These are phyloP conservation scores for Pissodes strobi DNA, from an alignment of 1,140 invertebrate species.

Conservation along the genomic window DNA sequence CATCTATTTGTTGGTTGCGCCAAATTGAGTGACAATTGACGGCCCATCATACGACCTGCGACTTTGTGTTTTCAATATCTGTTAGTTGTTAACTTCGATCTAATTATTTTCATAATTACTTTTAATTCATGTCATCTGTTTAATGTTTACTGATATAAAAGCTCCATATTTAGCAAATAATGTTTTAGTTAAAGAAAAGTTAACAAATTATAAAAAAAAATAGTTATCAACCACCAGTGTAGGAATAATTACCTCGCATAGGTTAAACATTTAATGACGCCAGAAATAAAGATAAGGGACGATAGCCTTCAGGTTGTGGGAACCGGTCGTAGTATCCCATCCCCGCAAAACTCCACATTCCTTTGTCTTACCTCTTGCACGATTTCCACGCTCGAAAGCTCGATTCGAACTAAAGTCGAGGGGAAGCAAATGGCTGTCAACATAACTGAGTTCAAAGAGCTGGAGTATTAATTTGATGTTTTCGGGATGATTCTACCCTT, in stretches of 20 bases:
- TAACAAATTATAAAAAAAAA: too few species aligned
- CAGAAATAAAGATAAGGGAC: neutral
- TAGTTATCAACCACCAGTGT: neutral
- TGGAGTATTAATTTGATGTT: neutral
- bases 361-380: neutral
- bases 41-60: too few species aligned
- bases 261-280: neutral
- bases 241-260: neutral
- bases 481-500: too few species aligned
- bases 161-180: too few species aligned
- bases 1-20: too few species aligned
- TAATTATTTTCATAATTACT: too few species aligned
- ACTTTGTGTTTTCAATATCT: too few species aligned
- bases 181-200: too few species aligned
- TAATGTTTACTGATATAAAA: too few species aligned
- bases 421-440: neutral
- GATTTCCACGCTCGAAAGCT: conserved; percentile 1
- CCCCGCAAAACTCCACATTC: neutral
- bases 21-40: too few species aligned
- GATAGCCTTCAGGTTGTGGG: neutral
- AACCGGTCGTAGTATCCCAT: neutral
- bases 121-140: too few species aligned
- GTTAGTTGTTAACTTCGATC: too few species aligned
- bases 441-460: neutral
- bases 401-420: neutral